Conservation (phyloP, 2,888 invertebrate species). For the Myathropa florea region DNA sequence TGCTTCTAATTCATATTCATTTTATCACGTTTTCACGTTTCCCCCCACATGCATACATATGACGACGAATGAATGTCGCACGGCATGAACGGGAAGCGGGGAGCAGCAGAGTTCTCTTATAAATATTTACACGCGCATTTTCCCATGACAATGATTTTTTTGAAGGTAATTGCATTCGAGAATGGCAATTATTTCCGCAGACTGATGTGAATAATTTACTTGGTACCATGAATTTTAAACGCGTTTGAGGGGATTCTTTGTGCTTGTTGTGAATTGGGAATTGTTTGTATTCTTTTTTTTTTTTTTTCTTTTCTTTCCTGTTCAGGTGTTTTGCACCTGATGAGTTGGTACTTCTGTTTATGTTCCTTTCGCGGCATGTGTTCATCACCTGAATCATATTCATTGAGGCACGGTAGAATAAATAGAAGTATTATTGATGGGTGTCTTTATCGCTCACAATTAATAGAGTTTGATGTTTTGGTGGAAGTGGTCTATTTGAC, state of each 20-base stretch:
- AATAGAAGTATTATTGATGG: too few relatives aligned
- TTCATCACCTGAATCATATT: neutral
- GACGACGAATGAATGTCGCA: neutral
- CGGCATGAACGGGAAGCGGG: neutral
- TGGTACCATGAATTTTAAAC: neutral
- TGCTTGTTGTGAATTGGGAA: neutral
- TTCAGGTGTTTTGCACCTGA: neutral
- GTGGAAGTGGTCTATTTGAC: too few relatives aligned
- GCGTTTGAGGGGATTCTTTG: neutral
- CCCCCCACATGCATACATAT: neutral
- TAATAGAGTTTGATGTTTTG: too few relatives aligned
- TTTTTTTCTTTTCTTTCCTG: neutral
- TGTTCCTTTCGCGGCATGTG: neutral
- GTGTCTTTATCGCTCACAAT: neutral
- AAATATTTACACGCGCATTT: neutral
- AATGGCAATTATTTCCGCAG: neutral
- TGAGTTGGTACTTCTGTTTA: neutral
- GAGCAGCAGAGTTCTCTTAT: neutral
- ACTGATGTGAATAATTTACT: neutral
- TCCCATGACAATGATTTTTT: neutral
- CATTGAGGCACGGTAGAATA: too few relatives aligned
- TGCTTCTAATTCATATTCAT: conserved; percentile 51
- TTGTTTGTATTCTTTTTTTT: neutral
- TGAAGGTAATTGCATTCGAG: conserved; percentile 2
- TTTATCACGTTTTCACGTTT: conserved; percentile 41